Evolutionary conservation across 2,888 invertebrate genomes (phyloP), one percentile per base, ranked within the genome.

Genomic region (Aspidiotus rigidus): DNA sequence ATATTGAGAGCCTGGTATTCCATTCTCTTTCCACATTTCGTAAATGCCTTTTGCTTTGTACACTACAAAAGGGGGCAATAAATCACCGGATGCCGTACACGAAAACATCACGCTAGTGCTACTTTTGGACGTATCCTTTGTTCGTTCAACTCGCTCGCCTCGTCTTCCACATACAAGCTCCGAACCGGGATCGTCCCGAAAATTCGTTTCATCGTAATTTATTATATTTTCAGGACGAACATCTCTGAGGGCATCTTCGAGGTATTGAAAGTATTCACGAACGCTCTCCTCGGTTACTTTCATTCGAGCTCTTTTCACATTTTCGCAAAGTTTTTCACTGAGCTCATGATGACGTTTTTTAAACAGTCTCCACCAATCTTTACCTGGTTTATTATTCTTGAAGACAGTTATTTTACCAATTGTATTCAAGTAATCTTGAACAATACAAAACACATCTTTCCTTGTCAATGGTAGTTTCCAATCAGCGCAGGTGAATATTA

Each of bases 1-100:
- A 56, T 70, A 70, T 10, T 55, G 13, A 1, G 66, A 28, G 15
- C 66, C 70, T 13, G 2, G 2, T 11, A 53, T 7, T 13, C 69
- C 64, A 41, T 69, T 69, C 13, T 70, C 67, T 8, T 41, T 72
- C 77, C 77, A 77, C 7, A 72, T 71, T 7, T 73, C 64, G 70
- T 73, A 75, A n/a, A 77, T 40, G 64, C 74, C 69, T 70, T 73
- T 73, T n/a, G 74, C 72, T 72, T 76, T 78, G 70, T 75, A 75
- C 7, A 75, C 75, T 57, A 74, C 72, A 72, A 75, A 77, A 61
- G 74, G 75, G 17, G 76, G 75, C n/a, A 77, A 72, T 9, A 77
- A 66, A 13, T 59, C 7, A 10, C 64, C 54, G 39, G 55, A 7
- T n/a, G 17, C 64, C 28, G 54, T 64, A n/a, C 64, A 17, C 39